Evolutionary conservation across 2,797 vertebrate species (phyloP).

Genomic region (Echiichthys vipera): DNA sequence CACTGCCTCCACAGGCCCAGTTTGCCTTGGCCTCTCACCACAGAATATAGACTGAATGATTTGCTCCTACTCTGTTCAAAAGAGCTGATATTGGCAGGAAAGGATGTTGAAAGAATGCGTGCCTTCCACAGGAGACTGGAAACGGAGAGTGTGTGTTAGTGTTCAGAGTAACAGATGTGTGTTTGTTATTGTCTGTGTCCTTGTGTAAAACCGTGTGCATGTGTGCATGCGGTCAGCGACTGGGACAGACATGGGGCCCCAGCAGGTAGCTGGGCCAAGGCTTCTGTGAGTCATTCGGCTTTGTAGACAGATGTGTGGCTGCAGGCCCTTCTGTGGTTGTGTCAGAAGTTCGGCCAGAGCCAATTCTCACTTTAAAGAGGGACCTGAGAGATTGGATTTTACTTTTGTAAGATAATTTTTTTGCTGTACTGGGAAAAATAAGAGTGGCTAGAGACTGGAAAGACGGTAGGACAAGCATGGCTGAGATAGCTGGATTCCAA

Average conservation of each 20-base stretch:
- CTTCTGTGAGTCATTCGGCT: constrained; percentile 65
- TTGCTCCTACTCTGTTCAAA: constrained; percentile 67
- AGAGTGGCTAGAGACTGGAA: constrained; percentile 22
- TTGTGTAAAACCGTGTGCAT: constrained; percentile 51
- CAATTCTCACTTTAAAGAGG: constrained; percentile 42
- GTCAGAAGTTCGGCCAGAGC: constrained; percentile 71
- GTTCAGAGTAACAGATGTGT: constrained; percentile 50
- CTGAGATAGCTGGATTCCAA: constrained; percentile 19
- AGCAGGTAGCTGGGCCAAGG: constrained; percentile 71
- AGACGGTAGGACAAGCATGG: constrained; percentile 3
- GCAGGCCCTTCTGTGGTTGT: constrained; percentile 48
- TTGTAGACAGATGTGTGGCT: constrained; percentile 75
- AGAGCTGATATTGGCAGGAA: constrained; percentile 75
- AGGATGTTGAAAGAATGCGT: constrained; percentile 63
- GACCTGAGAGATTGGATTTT: constrained; percentile 54
- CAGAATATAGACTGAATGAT: constrained; percentile 72
- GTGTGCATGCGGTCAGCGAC: constrained; percentile 64
- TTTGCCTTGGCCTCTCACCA: constrained; percentile 68
- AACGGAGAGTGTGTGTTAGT: constrained; percentile 30
- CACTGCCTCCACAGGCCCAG: constrained; percentile 49
- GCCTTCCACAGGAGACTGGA: constrained; percentile 59
- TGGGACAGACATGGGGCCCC: constrained; percentile 65
- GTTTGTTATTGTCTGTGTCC: constrained; percentile 48
- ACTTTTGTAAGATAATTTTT: constrained; percentile 33
- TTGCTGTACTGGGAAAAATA: constrained; percentile 17